Percentiles rank a stretch among this genome's conserved stretches.
Conservation (phyloP, 2,113 vertebrate genomes). For the Lophura nycthemera region DNA sequence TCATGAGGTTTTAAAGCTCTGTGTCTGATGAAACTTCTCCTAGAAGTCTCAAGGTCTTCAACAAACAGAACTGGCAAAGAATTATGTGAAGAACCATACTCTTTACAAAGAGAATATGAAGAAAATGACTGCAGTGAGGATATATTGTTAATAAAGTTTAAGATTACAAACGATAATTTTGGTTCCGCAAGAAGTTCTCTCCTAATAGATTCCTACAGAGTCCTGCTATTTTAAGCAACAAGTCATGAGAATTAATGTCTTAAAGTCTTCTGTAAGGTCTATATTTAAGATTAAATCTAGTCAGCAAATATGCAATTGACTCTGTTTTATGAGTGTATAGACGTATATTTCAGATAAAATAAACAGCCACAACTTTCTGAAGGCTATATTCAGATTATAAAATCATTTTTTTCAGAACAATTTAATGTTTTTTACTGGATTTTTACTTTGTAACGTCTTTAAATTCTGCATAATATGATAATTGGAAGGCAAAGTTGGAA, state of each 20-base stretch:
- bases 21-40: slow-evolving; percentile 23
- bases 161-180: background rate
- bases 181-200: background rate
- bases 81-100: background rate
- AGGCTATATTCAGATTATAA: background rate
- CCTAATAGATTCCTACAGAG: background rate
- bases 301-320: background rate
- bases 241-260: background rate
- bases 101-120: background rate
- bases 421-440: background rate
- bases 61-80: slow-evolving; percentile 8
- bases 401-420: background rate
- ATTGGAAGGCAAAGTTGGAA: background rate
- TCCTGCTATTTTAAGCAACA: background rate
- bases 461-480: background rate
- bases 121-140: background rate
- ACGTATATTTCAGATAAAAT: background rate
- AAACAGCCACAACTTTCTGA: background rate
- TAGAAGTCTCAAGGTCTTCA: background rate
- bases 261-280: background rate
- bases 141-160: background rate
- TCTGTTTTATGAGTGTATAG: background rate
- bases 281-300: background rate
- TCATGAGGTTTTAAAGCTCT: background rate
- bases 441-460: background rate